phyloP scores from a whole-genome alignment of 2,888 invertebrate species.

The Drosophila bunnanda region DNA sequence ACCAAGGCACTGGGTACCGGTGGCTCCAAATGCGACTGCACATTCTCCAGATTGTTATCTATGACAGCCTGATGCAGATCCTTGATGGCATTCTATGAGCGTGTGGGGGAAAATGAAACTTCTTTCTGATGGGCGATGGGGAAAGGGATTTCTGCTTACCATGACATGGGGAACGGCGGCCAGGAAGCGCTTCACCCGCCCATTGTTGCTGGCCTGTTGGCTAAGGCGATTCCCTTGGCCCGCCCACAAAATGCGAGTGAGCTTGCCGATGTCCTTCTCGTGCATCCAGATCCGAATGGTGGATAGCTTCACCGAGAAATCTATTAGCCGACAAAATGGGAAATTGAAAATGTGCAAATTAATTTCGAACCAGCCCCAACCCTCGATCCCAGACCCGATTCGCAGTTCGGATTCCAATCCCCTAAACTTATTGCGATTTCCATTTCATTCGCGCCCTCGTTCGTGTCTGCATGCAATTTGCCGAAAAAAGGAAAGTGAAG shows the following conservation, averaged over 20 bases:
- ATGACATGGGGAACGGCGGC: slow-evolving; percentile 97
- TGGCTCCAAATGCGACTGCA: slow-evolving; percentile 88
- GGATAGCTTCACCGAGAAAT: slow-evolving; percentile 91
- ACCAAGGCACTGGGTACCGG: slow-evolving; percentile 90
- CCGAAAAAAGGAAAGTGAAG: slow-evolving; percentile 33
- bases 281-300: slow-evolving; percentile 98
- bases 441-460: slow-evolving; percentile 38
- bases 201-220: slow-evolving; percentile 93
- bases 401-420: slow-evolving; percentile 2
- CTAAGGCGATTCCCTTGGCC: slow-evolving; percentile 94
- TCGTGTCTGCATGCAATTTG: slow-evolving; percentile 81
- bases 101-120: background rate
- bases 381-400: slow-evolving; percentile 1
- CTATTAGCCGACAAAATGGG: slow-evolving; percentile 84
- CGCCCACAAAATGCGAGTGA: slow-evolving; percentile 95
- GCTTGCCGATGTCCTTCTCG: slow-evolving; percentile 93
- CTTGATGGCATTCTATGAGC: slow-evolving; percentile 90
- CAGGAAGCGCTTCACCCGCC: slow-evolving; percentile 92
- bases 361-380: slow-evolving; percentile 11
- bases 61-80: slow-evolving; percentile 92
- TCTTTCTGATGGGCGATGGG: background rate
- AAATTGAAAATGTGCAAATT: slow-evolving; percentile 44
- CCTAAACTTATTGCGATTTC: slow-evolving; percentile 36
- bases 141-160: slow-evolving; percentile 86
- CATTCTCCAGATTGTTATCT: slow-evolving; percentile 90